Percentiles rank a stretch among this genome's conserved stretches.
phyloP scores from a whole-genome alignment of 2,888 invertebrate genomes.

The Ormyrus rosae region DNA sequence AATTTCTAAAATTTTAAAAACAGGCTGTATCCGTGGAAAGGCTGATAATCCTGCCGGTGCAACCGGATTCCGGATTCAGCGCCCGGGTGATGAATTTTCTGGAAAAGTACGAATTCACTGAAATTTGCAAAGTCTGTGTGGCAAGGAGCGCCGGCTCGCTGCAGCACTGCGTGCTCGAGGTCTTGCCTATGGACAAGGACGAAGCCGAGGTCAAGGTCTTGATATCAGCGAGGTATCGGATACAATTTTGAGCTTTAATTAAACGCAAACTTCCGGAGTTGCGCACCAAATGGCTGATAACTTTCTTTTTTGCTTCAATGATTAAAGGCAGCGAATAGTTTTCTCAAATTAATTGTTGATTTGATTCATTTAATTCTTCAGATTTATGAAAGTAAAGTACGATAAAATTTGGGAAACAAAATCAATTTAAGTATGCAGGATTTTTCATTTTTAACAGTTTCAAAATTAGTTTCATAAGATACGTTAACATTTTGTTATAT shows the following conservation, averaged over 20 bases:
- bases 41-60: slow-evolving; percentile 57
- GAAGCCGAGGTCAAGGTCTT: slow-evolving; percentile 59
- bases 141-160: slow-evolving; percentile 61
- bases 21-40: slow-evolving; percentile 64
- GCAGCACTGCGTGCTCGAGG: slow-evolving; percentile 66
- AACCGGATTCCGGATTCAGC: slow-evolving; percentile 54
- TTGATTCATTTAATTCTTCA: too few relatives aligned
- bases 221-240: slow-evolving; percentile 66
- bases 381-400: too few relatives aligned
- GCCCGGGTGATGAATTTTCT: slow-evolving; percentile 61
- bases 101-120: slow-evolving; percentile 61
- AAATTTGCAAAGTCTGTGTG: slow-evolving; percentile 62
- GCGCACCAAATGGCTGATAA: too few relatives aligned
- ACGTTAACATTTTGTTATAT: too few relatives aligned
- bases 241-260: neutral
- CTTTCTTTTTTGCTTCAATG: too few relatives aligned
- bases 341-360: too few relatives aligned
- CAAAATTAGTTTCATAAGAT: too few relatives aligned
- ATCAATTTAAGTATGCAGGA: too few relatives aligned
- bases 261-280: neutral
- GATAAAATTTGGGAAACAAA: too few relatives aligned
- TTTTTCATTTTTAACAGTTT: too few relatives aligned
- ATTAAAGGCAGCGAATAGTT: too few relatives aligned
- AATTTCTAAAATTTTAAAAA: neutral
- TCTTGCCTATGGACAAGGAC: slow-evolving; percentile 57